Base-by-base conservation (phyloP, 2,888 invertebrate genomes). In the Boloria euphrosyne region DNA sequence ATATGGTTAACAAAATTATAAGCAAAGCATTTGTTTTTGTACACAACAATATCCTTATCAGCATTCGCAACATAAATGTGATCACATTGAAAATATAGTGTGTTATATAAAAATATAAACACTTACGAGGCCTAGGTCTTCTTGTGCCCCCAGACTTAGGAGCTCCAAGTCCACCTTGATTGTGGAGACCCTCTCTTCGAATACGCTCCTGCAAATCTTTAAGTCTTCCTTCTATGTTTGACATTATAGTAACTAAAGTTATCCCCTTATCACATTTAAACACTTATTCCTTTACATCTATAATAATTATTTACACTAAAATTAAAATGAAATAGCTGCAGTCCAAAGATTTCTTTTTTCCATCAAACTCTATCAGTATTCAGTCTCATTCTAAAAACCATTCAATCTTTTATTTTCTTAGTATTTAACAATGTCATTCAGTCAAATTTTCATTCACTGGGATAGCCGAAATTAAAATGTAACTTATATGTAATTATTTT, bases 221-320 rank as follows among this genome's bases (percentile, higher is more conserved):
- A 83, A 98, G 94, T 93, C 95, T 97, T 81, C 95, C 96, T 87
- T 95, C 95, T 85, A 95, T 93, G 81, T 94, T 94, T 89, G 95
- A 95, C 95, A 95, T 95, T 84, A 77, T 90, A 81, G 74, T 75
- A 77, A 82, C 72, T 75, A 79, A 75, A 79, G 75, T 77, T 78
- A 73, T 75, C 69, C 81, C 82, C 81, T 80, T 77, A 80, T 84
- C 85, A 83, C 90, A 89, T 89, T 82, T 84, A 89, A 82, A 80
- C 80, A 82, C 79, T 78, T 81, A 80, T 74, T 78, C 79, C 72
- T 81, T 83, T 84, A 83, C 79, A 81, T 82, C 75, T 81, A 84
- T 74, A 76, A 84, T 78, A 82, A 70, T 81, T 86, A 88, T 86
- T 85, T 87, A 87, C 83, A 89, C 83, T 82, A 86, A 81, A 86